phyloP scores from a whole-genome alignment of 2,888 invertebrate species.

The Cordylochernes scorpioides region DNA sequence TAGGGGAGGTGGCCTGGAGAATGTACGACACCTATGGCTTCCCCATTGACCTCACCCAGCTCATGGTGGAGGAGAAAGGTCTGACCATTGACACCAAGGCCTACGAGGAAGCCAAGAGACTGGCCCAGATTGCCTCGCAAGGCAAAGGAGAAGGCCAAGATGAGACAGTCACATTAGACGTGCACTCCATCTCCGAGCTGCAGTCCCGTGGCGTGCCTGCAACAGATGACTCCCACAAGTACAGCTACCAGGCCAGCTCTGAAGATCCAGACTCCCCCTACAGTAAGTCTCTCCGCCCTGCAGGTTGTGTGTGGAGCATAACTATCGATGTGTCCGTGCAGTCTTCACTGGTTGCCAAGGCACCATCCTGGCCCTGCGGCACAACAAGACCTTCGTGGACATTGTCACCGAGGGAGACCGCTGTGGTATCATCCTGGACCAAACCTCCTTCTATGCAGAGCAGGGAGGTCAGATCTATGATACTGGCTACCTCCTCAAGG shows the following conservation, averaged over 20 bases:
- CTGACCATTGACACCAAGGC: constrained; percentile 55
- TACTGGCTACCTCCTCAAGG: constrained; percentile 63
- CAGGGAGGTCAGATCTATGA: constrained; percentile 97
- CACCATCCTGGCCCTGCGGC: constrained; percentile 51
- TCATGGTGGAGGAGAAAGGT: constrained; percentile 92
- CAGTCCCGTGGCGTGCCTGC: constrained; percentile 42
- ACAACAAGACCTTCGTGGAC: constrained; percentile 55
- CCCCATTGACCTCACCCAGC: constrained; percentile 79
- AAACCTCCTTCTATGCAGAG: constrained; percentile 89
- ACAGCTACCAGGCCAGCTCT: constrained; percentile 44
- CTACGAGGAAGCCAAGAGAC: constrained; percentile 76
- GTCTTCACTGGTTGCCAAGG: constrained; percentile 41
- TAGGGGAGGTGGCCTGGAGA: constrained; percentile 81
- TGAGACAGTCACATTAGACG: constrained; percentile 64
- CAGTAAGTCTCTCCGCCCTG: constrained; percentile 14
- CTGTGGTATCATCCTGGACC: constrained; percentile 68
- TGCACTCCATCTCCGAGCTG: constrained; percentile 74
- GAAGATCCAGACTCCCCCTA: constrained; percentile 42
- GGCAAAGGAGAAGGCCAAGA: constrained; percentile 51
- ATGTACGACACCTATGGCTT: constrained; percentile 98
- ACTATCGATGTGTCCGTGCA: too few relatives aligned
- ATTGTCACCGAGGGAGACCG: constrained; percentile 54
- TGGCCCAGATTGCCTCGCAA: constrained; percentile 55
- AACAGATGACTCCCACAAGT: constrained; percentile 77
- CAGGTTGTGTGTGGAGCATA: not conserved